Percentiles rank a stretch among this genome's conserved stretches.
Evolutionary conservation across 2,113 vertebrate species (phyloP).

Genomic region (Centropus unirufus): DNA sequence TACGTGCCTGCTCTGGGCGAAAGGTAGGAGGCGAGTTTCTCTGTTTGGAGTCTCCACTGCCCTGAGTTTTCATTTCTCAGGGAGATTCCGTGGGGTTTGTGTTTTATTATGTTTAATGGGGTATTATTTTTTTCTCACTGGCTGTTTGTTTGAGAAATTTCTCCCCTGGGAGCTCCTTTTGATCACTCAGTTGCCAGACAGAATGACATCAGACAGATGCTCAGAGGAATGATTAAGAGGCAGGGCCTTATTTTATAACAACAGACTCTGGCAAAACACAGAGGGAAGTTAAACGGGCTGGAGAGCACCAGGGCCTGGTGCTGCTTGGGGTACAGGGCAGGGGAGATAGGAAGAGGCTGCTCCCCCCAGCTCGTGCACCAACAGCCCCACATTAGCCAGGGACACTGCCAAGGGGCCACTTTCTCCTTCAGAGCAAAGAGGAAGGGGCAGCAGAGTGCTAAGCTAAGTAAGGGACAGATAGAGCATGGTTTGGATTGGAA

Average conservation of each 20-base stretch:
- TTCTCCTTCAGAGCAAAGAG: neutral
- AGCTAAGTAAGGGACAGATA: neutral
- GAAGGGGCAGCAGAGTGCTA: neutral
- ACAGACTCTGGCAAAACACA: slow-evolving; percentile 21
- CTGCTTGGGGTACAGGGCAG: neutral
- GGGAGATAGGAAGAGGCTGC: neutral
- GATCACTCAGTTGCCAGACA: slow-evolving; percentile 25
- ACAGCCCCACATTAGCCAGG: neutral
- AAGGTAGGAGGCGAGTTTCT: neutral
- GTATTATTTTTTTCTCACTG: slow-evolving; percentile 35
- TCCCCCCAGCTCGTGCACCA: neutral
- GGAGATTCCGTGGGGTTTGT: neutral
- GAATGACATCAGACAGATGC: slow-evolving; percentile 65
- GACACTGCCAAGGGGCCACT: neutral
- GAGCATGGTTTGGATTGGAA: too few species aligned
- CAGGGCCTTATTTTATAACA: slow-evolving; percentile 51
- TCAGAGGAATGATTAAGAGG: slow-evolving; percentile 39
- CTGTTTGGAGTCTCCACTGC: neutral
- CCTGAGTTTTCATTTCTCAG: neutral
- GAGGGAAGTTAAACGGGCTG: neutral
- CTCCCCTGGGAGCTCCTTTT: slow-evolving; percentile 35
- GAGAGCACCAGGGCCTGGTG: neutral
- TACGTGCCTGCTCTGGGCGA: neutral
- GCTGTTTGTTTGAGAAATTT: slow-evolving; percentile 64
- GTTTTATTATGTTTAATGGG: slow-evolving; percentile 45